Conservation (phyloP, 37 sponge, comb jelly and placozoan species). For the Theonella swinhoei region DNA sequence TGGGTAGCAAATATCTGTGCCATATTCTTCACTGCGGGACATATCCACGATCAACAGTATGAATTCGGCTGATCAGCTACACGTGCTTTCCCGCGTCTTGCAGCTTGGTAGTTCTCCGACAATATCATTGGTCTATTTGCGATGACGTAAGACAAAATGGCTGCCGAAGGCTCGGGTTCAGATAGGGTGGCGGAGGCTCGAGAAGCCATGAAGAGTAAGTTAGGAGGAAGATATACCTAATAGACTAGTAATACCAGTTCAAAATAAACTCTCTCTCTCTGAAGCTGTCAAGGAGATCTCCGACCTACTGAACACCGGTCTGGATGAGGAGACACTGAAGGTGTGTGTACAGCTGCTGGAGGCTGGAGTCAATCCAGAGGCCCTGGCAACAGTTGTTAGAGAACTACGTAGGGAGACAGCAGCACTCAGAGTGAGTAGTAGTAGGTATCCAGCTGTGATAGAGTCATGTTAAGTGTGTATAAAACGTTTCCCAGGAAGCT, state of each 20-base stretch:
- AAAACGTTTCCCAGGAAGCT: slow-evolving; percentile 5
- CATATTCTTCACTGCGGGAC: too few species aligned
- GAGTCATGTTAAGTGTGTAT: not conserved
- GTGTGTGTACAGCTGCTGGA: slow-evolving; percentile 91
- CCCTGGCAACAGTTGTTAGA: slow-evolving; percentile 78
- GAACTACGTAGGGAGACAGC: slow-evolving; percentile 88
- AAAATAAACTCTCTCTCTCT: not conserved
- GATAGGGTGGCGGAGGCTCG: slow-evolving; percentile 58
- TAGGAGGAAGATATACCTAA: not conserved
- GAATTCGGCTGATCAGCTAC: not conserved
- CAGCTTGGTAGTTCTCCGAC: not conserved
- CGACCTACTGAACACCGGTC: slow-evolving; percentile 85
- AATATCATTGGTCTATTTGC: not conserved
- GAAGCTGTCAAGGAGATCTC: slow-evolving; percentile 90
- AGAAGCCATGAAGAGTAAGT: slow-evolving; percentile 74
- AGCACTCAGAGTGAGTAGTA: slow-evolving; percentile 14
- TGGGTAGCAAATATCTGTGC: not conserved
- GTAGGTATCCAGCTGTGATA: not conserved
- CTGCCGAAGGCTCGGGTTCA: not conserved
- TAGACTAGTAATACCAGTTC: not conserved
- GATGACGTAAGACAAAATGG: slow-evolving; percentile 1
- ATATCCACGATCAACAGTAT: not conserved
- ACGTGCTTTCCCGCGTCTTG: not conserved
- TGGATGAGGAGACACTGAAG: slow-evolving; percentile 82
- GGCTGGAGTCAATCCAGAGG: slow-evolving; percentile 93